Evolutionary conservation across 1,140 invertebrate species (phyloP), one percentile per base, ranked within the genome.

Genomic region (Leptinotarsa defecta): DNA sequence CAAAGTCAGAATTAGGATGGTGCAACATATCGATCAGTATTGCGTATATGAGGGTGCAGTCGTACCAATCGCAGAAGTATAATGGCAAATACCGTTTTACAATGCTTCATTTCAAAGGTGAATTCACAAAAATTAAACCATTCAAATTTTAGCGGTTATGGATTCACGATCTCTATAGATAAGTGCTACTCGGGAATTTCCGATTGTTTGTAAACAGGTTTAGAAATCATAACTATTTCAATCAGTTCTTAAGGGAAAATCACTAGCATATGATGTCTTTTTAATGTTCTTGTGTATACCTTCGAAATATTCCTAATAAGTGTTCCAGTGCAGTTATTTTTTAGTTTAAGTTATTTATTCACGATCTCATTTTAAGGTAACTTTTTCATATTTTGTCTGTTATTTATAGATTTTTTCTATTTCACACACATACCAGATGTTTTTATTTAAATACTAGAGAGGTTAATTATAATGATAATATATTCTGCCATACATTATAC

Each of bases 191-290:
- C 52, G 52, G 52, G 52, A 57, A 57, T 57, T 57, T 57, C 52
- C 52, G 52, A 57, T 57, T 57, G 52, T 57, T 57, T 57, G 52
- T 57, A 57, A 57, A 57, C 52, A 57, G 52, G 52, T 57, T 57
- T 57, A 57, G 15, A 17, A 57, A 57, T 19, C n/a, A 4, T 17
- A 57, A 19, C n/a, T 57, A 57, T 57, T 19, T 57, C n/a, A 19
- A 57, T 57, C 52, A 57, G 52, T 57, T 57, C 52, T 57, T 57
- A 19, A 57, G n/a, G n/a, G 4, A 57, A 57, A 57, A 57, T 57
- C 52, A 57, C 5, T 57, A 57, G 15, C 15, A 57, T 57, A 57
- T 57, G 52, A 57, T 57, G 52, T 57, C 15, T 57, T 19, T 57
- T 57, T 57, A 57, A 57, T 57, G 52, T 57, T 57, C 52, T 57